Evolutionary conservation across 2,113 vertebrate genomes (phyloP).

Genomic region (Balaenoptera acutorostrata): DNA sequence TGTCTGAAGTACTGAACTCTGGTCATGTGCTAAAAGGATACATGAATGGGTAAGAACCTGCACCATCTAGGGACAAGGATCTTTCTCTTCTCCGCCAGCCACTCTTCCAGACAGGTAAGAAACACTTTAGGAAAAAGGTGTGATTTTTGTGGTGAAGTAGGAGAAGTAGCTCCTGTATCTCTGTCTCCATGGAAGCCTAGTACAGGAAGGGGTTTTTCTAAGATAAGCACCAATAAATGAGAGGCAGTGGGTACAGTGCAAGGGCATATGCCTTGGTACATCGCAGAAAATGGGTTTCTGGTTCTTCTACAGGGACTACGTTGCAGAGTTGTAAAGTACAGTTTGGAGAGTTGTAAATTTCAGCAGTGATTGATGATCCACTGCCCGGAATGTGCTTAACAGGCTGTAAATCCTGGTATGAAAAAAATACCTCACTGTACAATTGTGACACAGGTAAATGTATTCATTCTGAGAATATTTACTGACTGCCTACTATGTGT

Average conservation of each 20-base stretch:
- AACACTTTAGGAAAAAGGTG: not conserved
- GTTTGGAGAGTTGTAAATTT: not conserved
- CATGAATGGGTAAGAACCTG: not conserved
- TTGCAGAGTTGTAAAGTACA: not conserved
- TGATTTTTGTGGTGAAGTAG: not conserved
- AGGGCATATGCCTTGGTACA: not conserved
- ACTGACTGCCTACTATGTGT: not conserved
- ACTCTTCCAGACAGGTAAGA: not conserved
- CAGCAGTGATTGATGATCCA: not conserved
- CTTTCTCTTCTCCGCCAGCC: not conserved
- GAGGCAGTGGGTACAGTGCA: not conserved
- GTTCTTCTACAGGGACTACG: not conserved
- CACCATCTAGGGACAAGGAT: not conserved
- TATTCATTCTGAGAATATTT: conserved; percentile 8
- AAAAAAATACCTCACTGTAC: not conserved
- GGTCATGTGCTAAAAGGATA: not conserved
- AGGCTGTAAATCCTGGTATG: not conserved
- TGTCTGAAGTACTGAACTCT: not conserved
- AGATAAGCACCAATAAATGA: not conserved
- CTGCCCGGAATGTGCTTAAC: not conserved
- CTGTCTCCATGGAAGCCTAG: not conserved
- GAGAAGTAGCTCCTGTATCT: not conserved
- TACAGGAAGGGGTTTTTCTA: not conserved
- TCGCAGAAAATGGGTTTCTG: not conserved
- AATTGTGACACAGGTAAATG: not conserved